Conservation (phyloP, 2,797 vertebrate genomes). For the Microchirus variegatus region DNA sequence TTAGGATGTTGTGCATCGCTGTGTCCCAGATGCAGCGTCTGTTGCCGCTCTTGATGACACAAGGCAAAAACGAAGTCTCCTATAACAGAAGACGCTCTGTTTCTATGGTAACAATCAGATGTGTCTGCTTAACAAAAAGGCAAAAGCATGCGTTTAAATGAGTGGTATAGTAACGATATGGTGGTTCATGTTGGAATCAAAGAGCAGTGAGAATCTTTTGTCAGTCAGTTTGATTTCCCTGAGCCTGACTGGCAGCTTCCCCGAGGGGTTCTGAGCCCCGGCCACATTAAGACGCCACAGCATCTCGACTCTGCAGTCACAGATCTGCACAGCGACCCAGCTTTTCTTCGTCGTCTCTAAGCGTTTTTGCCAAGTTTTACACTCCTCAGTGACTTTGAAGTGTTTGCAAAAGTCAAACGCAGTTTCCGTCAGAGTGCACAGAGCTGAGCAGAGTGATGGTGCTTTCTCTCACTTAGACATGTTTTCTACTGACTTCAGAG, state of each 20-base stretch:
- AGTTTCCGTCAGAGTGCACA: background rate
- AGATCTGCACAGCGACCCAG: constrained; percentile 1
- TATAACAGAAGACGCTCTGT: background rate
- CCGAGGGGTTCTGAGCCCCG: background rate
- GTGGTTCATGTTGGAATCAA: background rate
- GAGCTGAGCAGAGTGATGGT: background rate
- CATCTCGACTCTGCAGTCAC: background rate
- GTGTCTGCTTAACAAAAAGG: background rate
- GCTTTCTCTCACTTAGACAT: background rate
- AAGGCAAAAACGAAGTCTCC: too few species aligned
- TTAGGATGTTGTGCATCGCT: too few species aligned
- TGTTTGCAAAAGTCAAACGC: background rate
- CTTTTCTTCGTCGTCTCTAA: background rate
- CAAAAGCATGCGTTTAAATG: background rate
- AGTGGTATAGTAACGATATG: background rate
- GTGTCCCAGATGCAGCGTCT: too few species aligned
- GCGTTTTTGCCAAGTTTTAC: background rate
- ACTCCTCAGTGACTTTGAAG: background rate
- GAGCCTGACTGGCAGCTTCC: background rate
- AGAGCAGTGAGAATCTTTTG: background rate
- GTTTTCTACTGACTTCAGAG: background rate
- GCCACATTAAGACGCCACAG: background rate
- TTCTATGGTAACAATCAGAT: constrained; percentile 1
- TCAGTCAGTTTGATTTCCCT: background rate
- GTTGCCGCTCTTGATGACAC: too few species aligned